phyloP scores from a whole-genome alignment of 2,113 vertebrate genomes.

The Anoplopoma fimbria region DNA sequence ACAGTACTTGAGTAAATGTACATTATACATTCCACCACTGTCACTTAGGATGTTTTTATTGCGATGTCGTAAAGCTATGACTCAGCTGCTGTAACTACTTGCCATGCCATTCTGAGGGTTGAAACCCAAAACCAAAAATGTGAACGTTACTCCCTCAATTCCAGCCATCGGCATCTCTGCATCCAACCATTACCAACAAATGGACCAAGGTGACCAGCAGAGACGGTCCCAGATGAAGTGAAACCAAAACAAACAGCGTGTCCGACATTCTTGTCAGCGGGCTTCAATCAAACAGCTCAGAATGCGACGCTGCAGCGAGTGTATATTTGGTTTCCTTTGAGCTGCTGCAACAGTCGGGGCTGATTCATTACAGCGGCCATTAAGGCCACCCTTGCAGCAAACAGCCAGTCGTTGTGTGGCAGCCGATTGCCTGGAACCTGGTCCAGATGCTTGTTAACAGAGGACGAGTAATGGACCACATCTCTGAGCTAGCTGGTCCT shows the following conservation, averaged over 20 bases:
- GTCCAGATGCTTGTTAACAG: conserved; percentile 64
- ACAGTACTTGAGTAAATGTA: background rate
- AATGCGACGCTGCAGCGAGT: conserved; percentile 26
- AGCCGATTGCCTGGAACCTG: conserved; percentile 60
- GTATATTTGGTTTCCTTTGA: conserved; percentile 68
- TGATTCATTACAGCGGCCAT: conserved; percentile 47
- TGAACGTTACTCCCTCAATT: conserved; percentile 24
- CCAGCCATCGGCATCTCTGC: background rate
- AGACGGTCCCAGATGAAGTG: conserved; percentile 32
- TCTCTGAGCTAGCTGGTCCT: conserved; percentile 42
- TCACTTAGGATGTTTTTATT: conserved; percentile 4
- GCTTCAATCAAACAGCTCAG: conserved; percentile 38
- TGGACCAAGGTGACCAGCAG: conserved; percentile 35
- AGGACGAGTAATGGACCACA: conserved; percentile 56
- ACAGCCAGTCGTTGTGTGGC: conserved; percentile 63
- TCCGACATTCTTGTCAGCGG: conserved; percentile 46
- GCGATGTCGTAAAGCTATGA: background rate
- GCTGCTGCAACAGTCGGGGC: conserved; percentile 42
- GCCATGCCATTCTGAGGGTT: background rate
- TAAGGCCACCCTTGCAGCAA: conserved; percentile 64
- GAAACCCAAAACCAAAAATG: conserved; percentile 30
- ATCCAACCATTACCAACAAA: conserved; percentile 32
- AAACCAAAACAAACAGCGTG: conserved; percentile 61
- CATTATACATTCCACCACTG: background rate
- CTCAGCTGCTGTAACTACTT: conserved; percentile 19